Evolutionary conservation across 2,797 vertebrate genomes (phyloP), one percentile per base, ranked within the genome.

Genomic region (Okamejei kenojei): DNA sequence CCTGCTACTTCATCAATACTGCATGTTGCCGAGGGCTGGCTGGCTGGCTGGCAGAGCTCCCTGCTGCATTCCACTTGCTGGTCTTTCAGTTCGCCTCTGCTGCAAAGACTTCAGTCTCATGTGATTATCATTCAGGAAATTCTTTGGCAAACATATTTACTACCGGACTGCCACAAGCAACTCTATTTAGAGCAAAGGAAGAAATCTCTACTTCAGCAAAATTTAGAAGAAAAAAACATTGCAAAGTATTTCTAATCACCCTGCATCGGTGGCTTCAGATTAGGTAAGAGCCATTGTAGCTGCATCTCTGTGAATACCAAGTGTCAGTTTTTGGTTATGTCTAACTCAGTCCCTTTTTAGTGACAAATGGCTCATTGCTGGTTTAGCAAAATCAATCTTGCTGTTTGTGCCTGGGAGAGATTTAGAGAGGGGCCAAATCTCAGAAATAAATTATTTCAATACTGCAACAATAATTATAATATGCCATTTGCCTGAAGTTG

Each of bases 1-100:
- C 96, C 96, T 96, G 96, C 97, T 96, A 96, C 97, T 97, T 97
- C 96, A 97, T 97, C 97, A 97, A 97, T 97, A 97, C 97, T 96
- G 97, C 96, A 96, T 96, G 96, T 96, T 96, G 96, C 97, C 96
- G 96, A 95, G 96, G 94, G 96, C 94, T 93, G 93, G 93, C 96
- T 45, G 94, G 96, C 94, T 93, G 93, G 93, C 96, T 96, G 96
- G 23, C 88, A 71, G 65, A 29, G 90, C 90, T 92, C 35, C 35
- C 65, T 73, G 88, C 88, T 74, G 88, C 90, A 91, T 26, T 45
- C 90, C 90, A 45, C 90, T 74, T 7, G 26, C 90, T 38, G 19
- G 2, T 38, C 32, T 68, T 68, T 90, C 86, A 32, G 61, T 8
- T 73, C 65, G 68, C 90, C 90, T 54, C 71, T 92, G 90, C 90